Percentiles rank a stretch among this genome's conserved stretches.
Evolutionary conservation across 1,140 invertebrate species (phyloP).

Genomic region (Nephotettix cincticeps): DNA sequence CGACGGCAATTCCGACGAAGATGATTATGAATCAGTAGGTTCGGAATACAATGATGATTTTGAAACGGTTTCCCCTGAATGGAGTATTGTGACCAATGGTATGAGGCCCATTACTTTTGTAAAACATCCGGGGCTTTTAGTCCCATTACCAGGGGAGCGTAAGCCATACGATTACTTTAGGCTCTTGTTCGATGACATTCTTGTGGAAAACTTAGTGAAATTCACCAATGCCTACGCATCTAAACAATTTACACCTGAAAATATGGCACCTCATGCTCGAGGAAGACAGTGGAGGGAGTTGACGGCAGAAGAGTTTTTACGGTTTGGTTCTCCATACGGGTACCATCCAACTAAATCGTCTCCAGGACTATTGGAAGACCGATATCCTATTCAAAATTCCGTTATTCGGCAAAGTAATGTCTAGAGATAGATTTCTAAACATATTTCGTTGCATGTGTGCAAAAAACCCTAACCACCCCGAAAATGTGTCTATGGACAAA

Average conservation of each 20-base stretch:
- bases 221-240: no score
- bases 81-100: no score
- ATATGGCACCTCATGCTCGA: no score
- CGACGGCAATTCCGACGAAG: no score
- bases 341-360: neutral
- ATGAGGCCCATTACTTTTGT: no score
- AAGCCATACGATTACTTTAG: neutral
- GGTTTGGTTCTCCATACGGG: neutral
- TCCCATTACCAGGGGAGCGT: neutral
- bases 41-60: no score
- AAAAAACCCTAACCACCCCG: neutral
- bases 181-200: neutral
- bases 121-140: no score
- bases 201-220: neutral
- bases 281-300: no score
- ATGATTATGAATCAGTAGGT: no score
- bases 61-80: no score
- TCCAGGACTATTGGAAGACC: constrained; percentile 25
- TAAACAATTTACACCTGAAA: no score
- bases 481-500: neutral
- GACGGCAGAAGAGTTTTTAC: no score
- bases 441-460: constrained; percentile 15
- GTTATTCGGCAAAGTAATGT: constrained; percentile 13
- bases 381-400: constrained; percentile 1
- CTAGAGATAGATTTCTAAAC: constrained; percentile 13